Evolutionary conservation across 2,888 invertebrate species (phyloP).

Genomic region (Lithosia quadra): DNA sequence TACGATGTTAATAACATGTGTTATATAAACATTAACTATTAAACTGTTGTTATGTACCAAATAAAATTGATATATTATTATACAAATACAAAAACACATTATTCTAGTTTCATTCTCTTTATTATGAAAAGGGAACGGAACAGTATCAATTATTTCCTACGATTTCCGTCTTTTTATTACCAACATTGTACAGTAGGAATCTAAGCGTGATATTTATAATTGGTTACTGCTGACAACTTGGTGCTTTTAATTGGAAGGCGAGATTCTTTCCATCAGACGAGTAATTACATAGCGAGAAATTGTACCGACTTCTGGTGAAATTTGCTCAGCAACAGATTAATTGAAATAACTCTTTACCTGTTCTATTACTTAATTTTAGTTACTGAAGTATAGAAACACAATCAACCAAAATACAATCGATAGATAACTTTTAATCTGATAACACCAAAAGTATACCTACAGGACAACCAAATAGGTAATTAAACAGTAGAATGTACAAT

Average conservation of each 20-base stretch:
- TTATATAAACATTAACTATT: background rate
- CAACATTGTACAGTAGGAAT: conserved; percentile 40
- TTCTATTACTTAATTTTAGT: background rate
- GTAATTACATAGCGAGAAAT: conserved; percentile 57
- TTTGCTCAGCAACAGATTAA: conserved; percentile 25
- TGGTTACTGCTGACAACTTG: conserved; percentile 51
- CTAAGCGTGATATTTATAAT: conserved; percentile 58
- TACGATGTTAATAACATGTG: background rate
- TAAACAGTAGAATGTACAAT: too few relatives aligned
- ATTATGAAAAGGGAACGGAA: background rate
- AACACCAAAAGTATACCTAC: too few relatives aligned
- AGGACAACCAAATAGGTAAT: too few relatives aligned
- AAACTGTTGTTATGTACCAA: background rate
- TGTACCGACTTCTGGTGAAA: conserved; percentile 28
- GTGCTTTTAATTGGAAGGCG: conserved; percentile 61
- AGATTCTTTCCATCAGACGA: conserved; percentile 54
- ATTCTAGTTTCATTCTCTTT: background rate
- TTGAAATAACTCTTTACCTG: conserved; percentile 25
- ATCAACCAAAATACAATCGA: background rate
- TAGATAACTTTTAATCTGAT: too few relatives aligned
- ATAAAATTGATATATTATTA: background rate
- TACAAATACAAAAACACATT: background rate
- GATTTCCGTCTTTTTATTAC: conserved; percentile 28
- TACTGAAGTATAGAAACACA: background rate
- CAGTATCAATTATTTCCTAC: conserved; percentile 13